Conservation (phyloP, 1,140 invertebrate species). For the Brachionus koreanus region DNA sequence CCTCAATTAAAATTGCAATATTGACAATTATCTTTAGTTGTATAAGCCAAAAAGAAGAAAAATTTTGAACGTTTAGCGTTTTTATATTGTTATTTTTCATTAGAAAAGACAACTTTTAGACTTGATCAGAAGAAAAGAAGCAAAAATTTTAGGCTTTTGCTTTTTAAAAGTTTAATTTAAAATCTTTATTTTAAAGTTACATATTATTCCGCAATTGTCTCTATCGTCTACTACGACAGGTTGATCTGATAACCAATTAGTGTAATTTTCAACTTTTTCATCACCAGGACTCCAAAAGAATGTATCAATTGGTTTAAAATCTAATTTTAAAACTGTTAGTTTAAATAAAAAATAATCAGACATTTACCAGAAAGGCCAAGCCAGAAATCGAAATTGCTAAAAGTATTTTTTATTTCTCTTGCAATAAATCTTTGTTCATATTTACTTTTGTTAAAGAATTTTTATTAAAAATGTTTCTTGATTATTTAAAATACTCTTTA, state of each 20-base stretch:
- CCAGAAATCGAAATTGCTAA: slow-evolving; percentile 25
- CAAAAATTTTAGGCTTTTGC: too few relatives aligned
- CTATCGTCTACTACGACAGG: neutral
- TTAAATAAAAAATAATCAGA: neutral
- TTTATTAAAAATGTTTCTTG: neutral
- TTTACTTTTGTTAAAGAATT: neutral
- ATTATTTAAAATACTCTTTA: neutral
- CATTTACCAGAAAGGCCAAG: slow-evolving; percentile 21
- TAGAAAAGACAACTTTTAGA: too few relatives aligned
- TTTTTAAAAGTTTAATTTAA: too few relatives aligned
- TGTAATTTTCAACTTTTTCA: slow-evolving; percentile 31
- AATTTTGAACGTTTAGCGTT: too few relatives aligned
- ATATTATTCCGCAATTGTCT: slow-evolving; percentile 35
- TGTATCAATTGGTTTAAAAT: neutral
- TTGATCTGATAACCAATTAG: slow-evolving; percentile 24
- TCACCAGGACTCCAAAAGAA: neutral
- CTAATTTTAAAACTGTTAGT: neutral
- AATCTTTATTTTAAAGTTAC: neutral
- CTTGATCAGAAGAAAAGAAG: too few relatives aligned
- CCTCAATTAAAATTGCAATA: too few relatives aligned
- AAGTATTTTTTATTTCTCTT: slow-evolving; percentile 26
- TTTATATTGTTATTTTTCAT: too few relatives aligned
- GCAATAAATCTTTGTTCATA: slow-evolving; percentile 35
- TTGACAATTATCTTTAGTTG: too few relatives aligned
- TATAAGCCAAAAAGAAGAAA: too few relatives aligned